Evolutionary conservation across 1,140 invertebrate genomes (phyloP).

Genomic region (Trichonephila inaurata): DNA sequence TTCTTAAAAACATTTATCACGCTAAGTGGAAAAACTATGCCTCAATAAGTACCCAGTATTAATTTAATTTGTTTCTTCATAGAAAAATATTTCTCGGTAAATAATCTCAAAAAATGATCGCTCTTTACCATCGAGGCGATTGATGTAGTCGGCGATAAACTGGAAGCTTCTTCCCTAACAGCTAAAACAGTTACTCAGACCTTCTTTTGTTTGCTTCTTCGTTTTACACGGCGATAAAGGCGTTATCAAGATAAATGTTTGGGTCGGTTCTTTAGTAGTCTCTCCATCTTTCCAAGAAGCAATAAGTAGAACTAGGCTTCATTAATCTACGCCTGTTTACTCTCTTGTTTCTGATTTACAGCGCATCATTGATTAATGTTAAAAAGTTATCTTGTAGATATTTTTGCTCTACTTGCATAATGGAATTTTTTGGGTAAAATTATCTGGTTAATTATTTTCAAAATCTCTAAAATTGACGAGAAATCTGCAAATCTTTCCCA

Average conservation of each 20-base stretch:
- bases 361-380: background rate
- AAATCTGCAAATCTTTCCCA: too few species aligned
- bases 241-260: slow-evolving; percentile 23
- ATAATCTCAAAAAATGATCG: background rate
- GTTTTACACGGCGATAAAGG: background rate
- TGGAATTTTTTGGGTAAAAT: background rate
- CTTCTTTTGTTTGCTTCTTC: background rate
- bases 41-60: too few species aligned
- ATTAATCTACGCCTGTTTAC: slow-evolving; percentile 7
- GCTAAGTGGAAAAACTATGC: too few species aligned
- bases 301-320: background rate
- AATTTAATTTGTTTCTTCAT: too few species aligned
- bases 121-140: background rate
- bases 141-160: background rate
- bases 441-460: too few species aligned
- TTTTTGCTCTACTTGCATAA: background rate
- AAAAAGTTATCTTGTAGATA: background rate
- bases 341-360: background rate
- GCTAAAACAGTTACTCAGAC: background rate
- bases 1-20: too few species aligned
- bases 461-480: too few species aligned
- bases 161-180: background rate
- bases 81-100: background rate
- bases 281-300: background rate
- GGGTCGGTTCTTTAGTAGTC: background rate